Evolutionary conservation across 2,797 vertebrate species (phyloP), one percentile per base, ranked within the genome.

Genomic region (Paguma larvata): DNA sequence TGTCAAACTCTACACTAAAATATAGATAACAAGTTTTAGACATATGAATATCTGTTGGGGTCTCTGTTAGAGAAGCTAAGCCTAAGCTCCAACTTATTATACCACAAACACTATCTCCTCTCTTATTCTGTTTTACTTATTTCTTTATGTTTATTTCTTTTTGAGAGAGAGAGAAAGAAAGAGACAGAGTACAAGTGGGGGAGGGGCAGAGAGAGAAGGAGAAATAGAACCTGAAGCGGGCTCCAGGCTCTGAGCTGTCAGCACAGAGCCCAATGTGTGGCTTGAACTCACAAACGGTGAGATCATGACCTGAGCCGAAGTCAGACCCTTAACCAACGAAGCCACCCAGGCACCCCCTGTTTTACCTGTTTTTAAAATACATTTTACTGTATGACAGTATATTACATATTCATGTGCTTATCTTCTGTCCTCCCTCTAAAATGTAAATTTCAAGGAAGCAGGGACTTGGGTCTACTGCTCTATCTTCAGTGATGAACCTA

Each of bases 401-500:
- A 75, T 48, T 78, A 78, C 11, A 21, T 41, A 75, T 53, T 89
- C 25, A 9, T 53, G 51, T 53, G 51, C 41, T 79, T 83, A 51
- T 82, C 68, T 82, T 83, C 19, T 91, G 5, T 91, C 25, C 51
- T 82, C 34, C 46, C 44, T 46, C 68, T 97, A 91, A 73, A 95
- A 85, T 38, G 11, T 94, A 78, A 94, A 91, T 85, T 62, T 13
- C 38, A 59, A 85, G 72, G 51, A 77, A 56, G 13, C 23, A 90
- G 15, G 48, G 18, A 68, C 30, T 65, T 85, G 72, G 41, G 18
- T n/a, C 95, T 27, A 78, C 13, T 85, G 73, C 23, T 92, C 5
- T 67, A n/a, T 46, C 59, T 65, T 92, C 53, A 72, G 16, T 83
- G 30, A 95, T 93, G 82, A 94, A 85, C 92, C 10, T 13, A 92